Base-by-base conservation (phyloP, 2,888 invertebrate genomes). In the Acanthosoma haemorrhoidale region DNA sequence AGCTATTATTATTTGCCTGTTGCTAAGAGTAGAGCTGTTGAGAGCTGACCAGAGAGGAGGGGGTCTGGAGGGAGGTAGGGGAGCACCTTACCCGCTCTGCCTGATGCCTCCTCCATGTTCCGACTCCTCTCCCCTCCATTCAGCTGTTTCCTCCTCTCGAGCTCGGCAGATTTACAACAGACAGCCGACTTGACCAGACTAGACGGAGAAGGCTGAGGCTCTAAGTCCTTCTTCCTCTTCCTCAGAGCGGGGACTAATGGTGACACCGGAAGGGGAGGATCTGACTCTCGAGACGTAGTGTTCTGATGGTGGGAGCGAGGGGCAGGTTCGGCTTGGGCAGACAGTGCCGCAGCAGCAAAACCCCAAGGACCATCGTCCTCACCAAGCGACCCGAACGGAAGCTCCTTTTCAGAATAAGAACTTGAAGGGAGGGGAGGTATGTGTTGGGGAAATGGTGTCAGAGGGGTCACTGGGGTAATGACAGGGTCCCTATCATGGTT, bases 121-220 rank as follows among this genome's bases (percentile, higher is more conserved):
- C 70, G 70, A 38, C 61, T 66, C 57, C 69, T 34, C 58, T 70
- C 70, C 63, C 70, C 58, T 39, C 59, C 64, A 32, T 18, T 60
- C 41, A 69, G 34, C 39, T 31, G 41, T 69, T 69, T 71, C 75
- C 81, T 81, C 75, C 83, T 80, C 75, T 84, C 84, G 71, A 82
- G 80, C 75, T 85, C 84, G 76, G 84, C 84, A 71, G 84, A 81
- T 78, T 86, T 85, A 76, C 84, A 85, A 77, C 85, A 85, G 51
- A 85, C 85, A 57, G 86, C 86, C 25, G 87, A 87, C 78, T 87
- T 88, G 51, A 86, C 85, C 71, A 87, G 80, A 76, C 83, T 83
- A 74, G 86, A 86, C 11, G 86, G 86, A 57, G 73, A 73, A 4
- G 64, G 70, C 34, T 21, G 58, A 43, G 32, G 38, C 51, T 29